Evolutionary conservation across 2,888 invertebrate species (phyloP), one percentile per base, ranked within the genome.

Genomic region (Neria commutata): DNA sequence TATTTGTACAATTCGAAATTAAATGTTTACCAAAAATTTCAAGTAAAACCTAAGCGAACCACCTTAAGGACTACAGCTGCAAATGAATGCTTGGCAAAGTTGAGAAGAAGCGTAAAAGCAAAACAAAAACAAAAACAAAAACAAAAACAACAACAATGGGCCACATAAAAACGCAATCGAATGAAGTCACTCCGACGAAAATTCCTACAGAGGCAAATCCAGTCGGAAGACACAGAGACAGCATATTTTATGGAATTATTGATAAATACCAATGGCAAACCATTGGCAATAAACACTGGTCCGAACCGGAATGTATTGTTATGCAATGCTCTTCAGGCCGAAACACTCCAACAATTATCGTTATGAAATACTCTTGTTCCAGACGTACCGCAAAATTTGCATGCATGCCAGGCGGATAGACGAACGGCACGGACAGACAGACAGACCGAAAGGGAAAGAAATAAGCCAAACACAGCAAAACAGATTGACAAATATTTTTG

Each of bases 211-310:
- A 29, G 11, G 6, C 6, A 29, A 29, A 29, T 8, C 29, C 29
- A 29, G 29, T 11, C 6, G 29, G 6, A 29, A 29, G 11, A 29
- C 29, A 29, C 6, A 8, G 11, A 37, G n/a, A 37, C 10, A 19
- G 17, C 8, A 19, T 19, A 19, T 19, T 42, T 42, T 42, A 21
- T 42, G 17, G 5, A 42, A 19, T 42, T 42, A 42, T 42, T 19
- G 21, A 42, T 42, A 42, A 42, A 42, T 42, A 42, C 42, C 42
- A 42, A 42, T 19, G 37, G 37, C 17, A 17, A 17, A 42, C 42
- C n/a, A 17, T 8, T 14, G 14, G 42, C 6, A 42, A 21, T 19
- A 42, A 19, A 21, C 21, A 42, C 8, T 3, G 19, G 21, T 8
- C 4, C 37, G n/a, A 14, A n/a, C 37, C 11, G n/a, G 16, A 8